Base-by-base conservation (phyloP, 2,113 vertebrate genomes). In the Aptenodytes forsteri region DNA sequence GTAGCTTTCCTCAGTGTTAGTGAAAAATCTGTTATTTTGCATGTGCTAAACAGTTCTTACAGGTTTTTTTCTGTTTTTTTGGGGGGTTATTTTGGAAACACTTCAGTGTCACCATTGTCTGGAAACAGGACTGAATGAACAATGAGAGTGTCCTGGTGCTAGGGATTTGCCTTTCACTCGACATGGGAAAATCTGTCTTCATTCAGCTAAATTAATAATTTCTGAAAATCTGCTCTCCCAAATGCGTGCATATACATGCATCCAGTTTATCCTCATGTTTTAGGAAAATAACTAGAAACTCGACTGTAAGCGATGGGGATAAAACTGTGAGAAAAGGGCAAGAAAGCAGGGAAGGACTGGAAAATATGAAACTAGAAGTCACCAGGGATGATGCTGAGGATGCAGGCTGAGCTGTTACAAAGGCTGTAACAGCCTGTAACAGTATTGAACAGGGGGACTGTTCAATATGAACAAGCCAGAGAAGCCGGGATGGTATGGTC, bases 241-340 rank as follows among this genome's bases (percentile, higher is more conserved):
- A 47, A 15, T 2, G 7, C 20, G 13, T 23, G 7, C 4, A 16
- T 2, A 0, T 2, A 44, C 52, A 34, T 1, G 5, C 29, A 15
- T 0, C 29, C 29, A 30, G 65, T 3, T 29, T 44, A 54, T 4
- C 54, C 67, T 32, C 20, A 4, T 11, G 20, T 7, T 42, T 3
- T 9, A 73, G 64, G 47, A n/a, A 27, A 72, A 29, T 0, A 70
- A 30, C 36, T 36, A 34, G 17, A 54, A 40, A 29, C 23, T 34
- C 44, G 30, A 4, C 38, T 36, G 27, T 46, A 27, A 75, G 13
- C 0, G 3, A 16, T 18, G 29, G 82, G 46, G 26, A 30, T 10
- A n/a, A 34, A 87, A 62, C 46, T 7, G 50, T 8, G 90, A 59
- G 64, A 6, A n/a, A 77, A 44, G 26, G 25, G 36, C 7, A 23